A percentile compares a stretch with the other conserved stretches of the same genome.
Conservation (phyloP, 2,113 vertebrate genomes). For the Eonycteris spelaea region DNA sequence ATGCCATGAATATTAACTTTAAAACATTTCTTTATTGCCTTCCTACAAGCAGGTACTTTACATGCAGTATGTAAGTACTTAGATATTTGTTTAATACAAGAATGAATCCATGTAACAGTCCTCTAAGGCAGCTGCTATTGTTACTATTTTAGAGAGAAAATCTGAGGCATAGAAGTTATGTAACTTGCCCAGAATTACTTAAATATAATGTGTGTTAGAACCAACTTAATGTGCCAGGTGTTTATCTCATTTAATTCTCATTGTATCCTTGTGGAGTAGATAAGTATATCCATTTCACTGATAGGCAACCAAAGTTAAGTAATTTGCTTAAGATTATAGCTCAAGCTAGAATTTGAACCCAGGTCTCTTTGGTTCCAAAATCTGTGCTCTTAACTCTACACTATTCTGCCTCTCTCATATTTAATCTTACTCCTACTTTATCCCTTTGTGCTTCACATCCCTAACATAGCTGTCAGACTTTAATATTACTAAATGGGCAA, state of each 20-base stretch:
- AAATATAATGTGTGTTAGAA: background rate
- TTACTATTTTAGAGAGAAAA: background rate
- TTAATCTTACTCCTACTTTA: background rate
- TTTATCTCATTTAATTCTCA: background rate
- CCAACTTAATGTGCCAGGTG: background rate
- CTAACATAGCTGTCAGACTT: background rate
- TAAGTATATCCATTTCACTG: background rate
- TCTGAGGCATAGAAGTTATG: background rate
- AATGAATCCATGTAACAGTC: background rate
- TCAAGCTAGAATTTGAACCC: background rate
- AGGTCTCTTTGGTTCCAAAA: background rate
- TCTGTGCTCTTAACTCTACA: background rate
- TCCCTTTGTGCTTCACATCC: background rate
- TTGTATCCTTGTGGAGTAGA: background rate
- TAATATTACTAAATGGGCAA: background rate
- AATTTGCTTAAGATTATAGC: background rate
- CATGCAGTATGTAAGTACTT: background rate
- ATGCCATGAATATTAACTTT: background rate
- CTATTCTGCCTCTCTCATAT: background rate
- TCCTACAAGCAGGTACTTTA: background rate
- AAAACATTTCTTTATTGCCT: background rate
- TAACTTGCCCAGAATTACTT: background rate
- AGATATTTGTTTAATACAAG: background rate
- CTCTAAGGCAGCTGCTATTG: background rate
- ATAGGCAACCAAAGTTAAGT: background rate